phyloP scores from a whole-genome alignment of 2,888 invertebrate genomes.

The Leptura quadrifasciata region DNA sequence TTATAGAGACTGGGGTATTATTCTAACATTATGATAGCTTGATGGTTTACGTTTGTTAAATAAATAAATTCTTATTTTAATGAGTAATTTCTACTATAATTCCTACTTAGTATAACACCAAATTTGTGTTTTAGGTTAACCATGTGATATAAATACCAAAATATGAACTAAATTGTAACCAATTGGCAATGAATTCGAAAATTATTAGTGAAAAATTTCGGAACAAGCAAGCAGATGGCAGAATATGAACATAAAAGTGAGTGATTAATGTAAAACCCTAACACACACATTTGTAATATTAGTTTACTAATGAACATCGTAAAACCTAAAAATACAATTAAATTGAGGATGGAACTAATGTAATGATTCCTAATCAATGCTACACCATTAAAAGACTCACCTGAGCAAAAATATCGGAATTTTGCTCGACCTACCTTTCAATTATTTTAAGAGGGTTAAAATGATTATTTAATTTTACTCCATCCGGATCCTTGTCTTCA shows the following conservation, averaged over 20 bases:
- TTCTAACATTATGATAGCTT: not conserved
- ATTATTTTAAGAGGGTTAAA: no score
- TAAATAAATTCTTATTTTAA: not conserved
- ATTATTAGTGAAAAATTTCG: constrained; percentile 26
- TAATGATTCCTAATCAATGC: no score
- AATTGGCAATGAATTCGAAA: constrained; percentile 32
- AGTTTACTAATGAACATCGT: constrained; percentile 10
- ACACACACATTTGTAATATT: constrained; percentile 16
- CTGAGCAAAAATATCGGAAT: no score
- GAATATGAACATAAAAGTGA: constrained; percentile 37
- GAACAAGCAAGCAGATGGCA: constrained; percentile 20
- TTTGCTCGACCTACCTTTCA: no score
- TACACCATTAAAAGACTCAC: no score
- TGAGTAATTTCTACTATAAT: not conserved
- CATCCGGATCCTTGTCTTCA: no score
- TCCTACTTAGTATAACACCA: constrained; percentile 15
- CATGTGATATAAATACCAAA: constrained; percentile 37
- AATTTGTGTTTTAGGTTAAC: constrained; percentile 37
- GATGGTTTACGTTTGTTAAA: not conserved
- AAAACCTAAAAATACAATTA: not conserved
- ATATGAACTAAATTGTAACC: constrained; percentile 31
- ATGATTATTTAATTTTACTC: no score
- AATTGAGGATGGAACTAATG: no score
- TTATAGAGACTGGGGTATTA: no score
- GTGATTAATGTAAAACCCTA: constrained; percentile 20